Evolutionary conservation across 1,140 invertebrate species (phyloP), one percentile per base, ranked within the genome.

Genomic region (Procambarus clarkii): DNA sequence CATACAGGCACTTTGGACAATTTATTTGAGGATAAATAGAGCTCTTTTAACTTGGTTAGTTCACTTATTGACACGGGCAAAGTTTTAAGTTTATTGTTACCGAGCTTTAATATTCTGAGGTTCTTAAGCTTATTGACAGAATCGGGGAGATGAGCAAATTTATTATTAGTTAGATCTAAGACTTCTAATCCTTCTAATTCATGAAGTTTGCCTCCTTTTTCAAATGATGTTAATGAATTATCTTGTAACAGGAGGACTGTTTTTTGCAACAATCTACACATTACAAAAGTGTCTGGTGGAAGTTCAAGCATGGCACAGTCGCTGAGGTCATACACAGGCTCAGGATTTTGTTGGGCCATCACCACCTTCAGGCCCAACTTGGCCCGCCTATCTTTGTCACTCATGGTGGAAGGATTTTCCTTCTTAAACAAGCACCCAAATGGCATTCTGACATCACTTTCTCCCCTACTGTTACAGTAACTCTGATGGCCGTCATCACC

Each of bases 181-280:
- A 97, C 94, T 95, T 96, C 96, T 82, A 97, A 94, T 21, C 96
- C 94, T 92, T 95, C 95, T 87, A 97, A 95, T 94, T 97, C 97
- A 91, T 95, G 95, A 93, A 97, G 94, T 93, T 95, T 95, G 85
- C 97, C 97, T 93, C 97, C 97, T 93, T 96, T 96, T 92, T 95
- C 95, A n/a, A 97, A 94, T 77, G 96, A 96, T 86, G 95, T 95
- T 88, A 97, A 94, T 84, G 95, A 95, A 94, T 97, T 97, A 88
- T 95, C 95, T 91, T 97, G 94, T 91, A 97, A 94, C 93, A 96
- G 88, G 21, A 95, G 94, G 76, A 95, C 94, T 93, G 96, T 96
- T 95, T 98, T 98, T 86, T 96, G 95, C 93, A 97, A 96, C 74
- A 97, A 96, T 94, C 96, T 96, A 94, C 97, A 97, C 64, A 97